Evolutionary conservation across 2,797 vertebrate species (phyloP).

Genomic region (Anas acuta): DNA sequence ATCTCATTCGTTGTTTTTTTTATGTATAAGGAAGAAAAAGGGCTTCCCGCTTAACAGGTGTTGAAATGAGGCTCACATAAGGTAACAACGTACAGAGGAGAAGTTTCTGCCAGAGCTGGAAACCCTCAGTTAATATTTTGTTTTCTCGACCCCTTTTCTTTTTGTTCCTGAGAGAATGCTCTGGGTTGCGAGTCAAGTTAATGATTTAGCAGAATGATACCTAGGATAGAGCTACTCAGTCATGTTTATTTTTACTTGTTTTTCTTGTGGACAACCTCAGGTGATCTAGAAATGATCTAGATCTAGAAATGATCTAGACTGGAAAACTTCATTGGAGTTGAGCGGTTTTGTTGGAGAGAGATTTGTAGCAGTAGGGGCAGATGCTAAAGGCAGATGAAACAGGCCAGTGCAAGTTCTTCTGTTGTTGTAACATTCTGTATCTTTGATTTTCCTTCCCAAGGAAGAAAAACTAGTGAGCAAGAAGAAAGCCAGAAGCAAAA

Average conservation of each 20-base stretch:
- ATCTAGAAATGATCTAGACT: background rate
- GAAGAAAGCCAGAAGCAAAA: slow-evolving; percentile 86
- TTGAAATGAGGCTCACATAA: background rate
- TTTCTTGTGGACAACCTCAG: background rate
- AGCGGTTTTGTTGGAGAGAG: background rate
- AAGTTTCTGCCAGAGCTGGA: background rate
- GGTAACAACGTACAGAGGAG: background rate
- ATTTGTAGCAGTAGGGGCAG: too few relatives aligned
- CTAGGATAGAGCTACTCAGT: background rate
- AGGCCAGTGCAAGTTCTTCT: background rate
- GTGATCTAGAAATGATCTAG: background rate
- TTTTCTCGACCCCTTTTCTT: background rate
- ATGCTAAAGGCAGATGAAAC: background rate
- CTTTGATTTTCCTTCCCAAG: slow-evolving; percentile 71
- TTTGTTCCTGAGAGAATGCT: background rate
- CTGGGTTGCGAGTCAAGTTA: background rate
- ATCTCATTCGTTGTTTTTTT: background rate
- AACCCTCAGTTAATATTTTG: background rate
- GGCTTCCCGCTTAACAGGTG: background rate
- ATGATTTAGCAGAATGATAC: background rate
- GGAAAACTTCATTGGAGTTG: background rate
- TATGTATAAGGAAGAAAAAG: background rate
- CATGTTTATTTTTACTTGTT: background rate
- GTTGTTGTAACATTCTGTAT: background rate
- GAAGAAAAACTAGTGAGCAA: slow-evolving; percentile 77